These are phyloP conservation scores for Alligator sinensis DNA, from an alignment of 2,113 vertebrate species.

Conservation along the genomic window DNA sequence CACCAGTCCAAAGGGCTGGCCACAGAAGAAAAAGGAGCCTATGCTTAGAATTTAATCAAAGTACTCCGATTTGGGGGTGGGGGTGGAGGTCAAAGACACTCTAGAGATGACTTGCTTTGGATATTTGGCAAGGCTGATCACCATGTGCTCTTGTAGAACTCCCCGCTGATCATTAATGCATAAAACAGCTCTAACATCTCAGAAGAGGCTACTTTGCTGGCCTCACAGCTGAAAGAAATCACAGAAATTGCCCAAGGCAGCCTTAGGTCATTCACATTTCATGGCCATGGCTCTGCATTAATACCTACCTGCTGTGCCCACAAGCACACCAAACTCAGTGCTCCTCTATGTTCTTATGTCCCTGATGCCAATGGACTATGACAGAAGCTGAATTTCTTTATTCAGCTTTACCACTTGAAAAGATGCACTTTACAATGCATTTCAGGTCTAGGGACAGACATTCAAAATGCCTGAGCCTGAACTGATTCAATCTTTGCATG, in stretches of 20 bases:
- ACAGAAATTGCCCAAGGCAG: not conserved
- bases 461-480: no score
- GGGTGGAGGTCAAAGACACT: not conserved
- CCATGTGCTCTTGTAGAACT: not conserved
- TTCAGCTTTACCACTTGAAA: not conserved
- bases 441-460: not conserved
- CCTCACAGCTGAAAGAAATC: not conserved
- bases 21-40: not conserved
- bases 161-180: not conserved
- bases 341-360: not conserved
- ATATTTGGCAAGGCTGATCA: accelerated
- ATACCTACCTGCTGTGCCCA: no score
- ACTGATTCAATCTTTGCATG: no score
- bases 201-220: not conserved
- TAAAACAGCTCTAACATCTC: not conserved
- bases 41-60: not conserved
- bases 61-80: no score
- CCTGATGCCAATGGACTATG: not conserved
- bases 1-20: not conserved
- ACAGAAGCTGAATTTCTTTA: not conserved
- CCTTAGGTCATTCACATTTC: not conserved
- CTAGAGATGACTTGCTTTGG: not conserved
- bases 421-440: not conserved
- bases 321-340: not conserved
- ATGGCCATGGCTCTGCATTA: not conserved